A percentile compares a stretch with the other conserved stretches of the same genome.
These are phyloP conservation scores for Tinea semifulvella DNA, from an alignment of 2,888 invertebrate genomes.

Conservation along the genomic window DNA sequence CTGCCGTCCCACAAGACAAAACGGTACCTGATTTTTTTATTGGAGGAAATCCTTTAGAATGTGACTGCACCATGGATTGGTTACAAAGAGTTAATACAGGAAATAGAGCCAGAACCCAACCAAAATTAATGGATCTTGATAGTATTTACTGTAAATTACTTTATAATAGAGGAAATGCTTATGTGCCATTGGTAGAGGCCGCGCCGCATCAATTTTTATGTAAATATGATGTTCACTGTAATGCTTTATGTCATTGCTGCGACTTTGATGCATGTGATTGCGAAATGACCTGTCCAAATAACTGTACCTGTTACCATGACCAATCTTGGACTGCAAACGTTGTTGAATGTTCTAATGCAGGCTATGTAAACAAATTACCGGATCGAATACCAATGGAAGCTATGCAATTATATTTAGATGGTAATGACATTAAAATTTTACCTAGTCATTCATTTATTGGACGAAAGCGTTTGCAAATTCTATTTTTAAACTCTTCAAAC, in stretches of 20 bases:
- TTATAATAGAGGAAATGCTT: slow-evolving; percentile 78
- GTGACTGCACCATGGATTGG: slow-evolving; percentile 94
- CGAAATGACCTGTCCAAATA: slow-evolving; percentile 89
- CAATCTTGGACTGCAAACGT: slow-evolving; percentile 88
- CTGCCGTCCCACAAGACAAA: slow-evolving; percentile 76
- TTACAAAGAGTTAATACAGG: slow-evolving; percentile 81
- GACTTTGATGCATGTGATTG: slow-evolving; percentile 93
- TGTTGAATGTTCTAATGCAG: slow-evolving; percentile 80
- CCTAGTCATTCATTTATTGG: slow-evolving; percentile 88
- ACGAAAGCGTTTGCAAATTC: slow-evolving; percentile 77
- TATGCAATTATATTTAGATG: slow-evolving; percentile 87
- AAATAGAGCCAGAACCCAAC: slow-evolving; percentile 80
- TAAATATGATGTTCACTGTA: slow-evolving; percentile 85
- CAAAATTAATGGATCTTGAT: slow-evolving; percentile 83
- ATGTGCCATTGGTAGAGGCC: slow-evolving; percentile 80
- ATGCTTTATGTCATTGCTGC: slow-evolving; percentile 88
- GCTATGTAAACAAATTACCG: slow-evolving; percentile 74
- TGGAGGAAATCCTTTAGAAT: slow-evolving; percentile 85
- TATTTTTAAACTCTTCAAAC: slow-evolving; percentile 81
- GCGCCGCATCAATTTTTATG: slow-evolving; percentile 86
- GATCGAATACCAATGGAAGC: slow-evolving; percentile 91
- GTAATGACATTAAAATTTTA: slow-evolving; percentile 79
- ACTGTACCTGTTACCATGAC: slow-evolving; percentile 90
- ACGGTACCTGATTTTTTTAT: slow-evolving; percentile 84
- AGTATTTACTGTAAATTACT: slow-evolving; percentile 83